These are phyloP conservation scores for Ferdinandea cuprea DNA, from an alignment of 2,888 invertebrate genomes.

Conservation along the genomic window DNA sequence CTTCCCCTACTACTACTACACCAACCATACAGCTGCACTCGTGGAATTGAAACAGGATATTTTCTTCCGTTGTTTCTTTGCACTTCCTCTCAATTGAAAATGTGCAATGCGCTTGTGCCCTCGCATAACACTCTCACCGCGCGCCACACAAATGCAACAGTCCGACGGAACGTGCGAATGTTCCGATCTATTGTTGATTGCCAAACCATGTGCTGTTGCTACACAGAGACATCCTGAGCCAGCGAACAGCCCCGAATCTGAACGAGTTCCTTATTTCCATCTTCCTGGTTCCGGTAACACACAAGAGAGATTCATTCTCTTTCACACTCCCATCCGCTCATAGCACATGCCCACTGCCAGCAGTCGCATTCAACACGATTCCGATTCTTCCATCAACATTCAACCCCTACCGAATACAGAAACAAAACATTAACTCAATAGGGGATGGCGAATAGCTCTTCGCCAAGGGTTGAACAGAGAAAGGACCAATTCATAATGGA, in stretches of 20 bases:
- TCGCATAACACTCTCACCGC: constrained; percentile 38
- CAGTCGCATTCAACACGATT: constrained; percentile 60
- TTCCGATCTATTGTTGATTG: constrained; percentile 75
- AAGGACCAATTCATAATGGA: constrained; percentile 53
- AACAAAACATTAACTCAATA: constrained; percentile 66
- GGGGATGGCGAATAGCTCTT: constrained; percentile 65
- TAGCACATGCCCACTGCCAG: constrained; percentile 75
- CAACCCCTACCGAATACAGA: constrained; percentile 57
- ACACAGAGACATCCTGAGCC: constrained; percentile 55
- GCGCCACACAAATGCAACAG: constrained; percentile 66
- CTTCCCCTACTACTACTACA: constrained; percentile 52
- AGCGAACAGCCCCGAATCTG: constrained; percentile 55
- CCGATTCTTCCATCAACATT: constrained; percentile 61
- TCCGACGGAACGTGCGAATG: constrained; percentile 64
- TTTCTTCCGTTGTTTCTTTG: constrained; percentile 66
- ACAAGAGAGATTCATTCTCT: constrained; percentile 22
- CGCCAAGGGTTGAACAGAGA: constrained; percentile 73
- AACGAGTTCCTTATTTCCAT: constrained; percentile 49
- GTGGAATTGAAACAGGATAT: constrained; percentile 72
- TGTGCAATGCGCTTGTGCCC: constrained; percentile 68
- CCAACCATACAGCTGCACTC: constrained; percentile 62
- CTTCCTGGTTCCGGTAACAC: constrained; percentile 57
- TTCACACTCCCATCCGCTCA: constrained; percentile 59
- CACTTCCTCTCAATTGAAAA: constrained; percentile 50
- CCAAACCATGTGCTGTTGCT: constrained; percentile 72